These are phyloP conservation scores for Isurus oxyrinchus DNA, from an alignment of 2,113 vertebrate species.

Conservation along the genomic window DNA sequence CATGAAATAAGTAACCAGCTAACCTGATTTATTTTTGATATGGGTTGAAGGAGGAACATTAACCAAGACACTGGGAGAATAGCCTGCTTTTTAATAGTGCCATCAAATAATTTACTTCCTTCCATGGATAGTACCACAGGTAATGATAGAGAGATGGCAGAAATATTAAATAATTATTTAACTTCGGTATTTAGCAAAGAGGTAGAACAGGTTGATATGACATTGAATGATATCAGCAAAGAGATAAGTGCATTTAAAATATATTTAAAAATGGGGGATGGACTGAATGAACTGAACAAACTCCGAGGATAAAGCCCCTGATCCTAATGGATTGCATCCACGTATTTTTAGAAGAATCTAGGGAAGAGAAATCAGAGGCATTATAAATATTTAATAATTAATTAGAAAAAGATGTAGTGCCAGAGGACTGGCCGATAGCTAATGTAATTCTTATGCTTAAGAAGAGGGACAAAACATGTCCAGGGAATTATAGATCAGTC, in stretches of 20 bases:
- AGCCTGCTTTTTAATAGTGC: too few species aligned
- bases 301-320: background rate
- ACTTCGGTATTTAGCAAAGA: background rate
- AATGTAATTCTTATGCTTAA: too few species aligned
- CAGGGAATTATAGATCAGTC: too few species aligned
- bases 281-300: background rate
- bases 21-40: background rate
- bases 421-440: background rate
- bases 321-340: background rate
- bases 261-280: background rate
- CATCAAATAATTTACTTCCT: too few species aligned
- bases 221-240: background rate
- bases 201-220: background rate
- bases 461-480: too few species aligned
- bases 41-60: background rate
- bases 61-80: background rate
- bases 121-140: too few species aligned
- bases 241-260: background rate
- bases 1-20: background rate
- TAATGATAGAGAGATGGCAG: background rate
- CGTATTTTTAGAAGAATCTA: background rate
- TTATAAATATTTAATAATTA: background rate
- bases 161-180: background rate
- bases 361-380: background rate
- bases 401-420: background rate